Evolutionary conservation across 2,888 invertebrate genomes (phyloP).

Genomic region (Drosophila emarginata): DNA sequence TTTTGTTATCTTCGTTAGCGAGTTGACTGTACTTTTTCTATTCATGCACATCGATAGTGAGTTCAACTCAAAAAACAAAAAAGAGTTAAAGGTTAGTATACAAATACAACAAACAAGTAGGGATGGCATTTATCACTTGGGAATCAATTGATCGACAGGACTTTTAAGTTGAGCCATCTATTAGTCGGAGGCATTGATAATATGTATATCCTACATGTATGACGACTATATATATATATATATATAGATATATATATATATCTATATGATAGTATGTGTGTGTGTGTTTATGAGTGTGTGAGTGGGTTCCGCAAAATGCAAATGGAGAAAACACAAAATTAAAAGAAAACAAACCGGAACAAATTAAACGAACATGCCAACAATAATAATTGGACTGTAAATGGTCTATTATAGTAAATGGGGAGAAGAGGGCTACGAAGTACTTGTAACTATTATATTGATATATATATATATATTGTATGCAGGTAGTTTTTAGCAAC

Average conservation of each 20-base stretch:
- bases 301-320: slow-evolving; percentile 1
- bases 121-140: not conserved
- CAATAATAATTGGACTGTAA: slow-evolving; percentile 2
- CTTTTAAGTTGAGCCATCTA: not conserved
- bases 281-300: not conserved
- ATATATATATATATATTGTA: not conserved
- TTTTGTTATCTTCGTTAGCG: not conserved
- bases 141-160: not conserved
- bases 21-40: slow-evolving; percentile 1
- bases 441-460: not conserved
- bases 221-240: too few species aligned
- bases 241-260: too few species aligned
- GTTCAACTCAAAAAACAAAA: not conserved
- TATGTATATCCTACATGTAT: not conserved
- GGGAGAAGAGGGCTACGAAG: not conserved
- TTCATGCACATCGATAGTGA: not conserved
- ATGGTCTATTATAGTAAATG: not conserved
- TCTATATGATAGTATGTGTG: not conserved
- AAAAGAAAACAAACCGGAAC: slow-evolving; percentile 9
- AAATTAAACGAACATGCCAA: not conserved
- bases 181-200: not conserved
- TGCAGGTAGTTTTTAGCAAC: not conserved
- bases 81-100: not conserved
- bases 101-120: not conserved
- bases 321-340: not conserved